Percentiles rank a stretch among this genome's conserved stretches.
These are phyloP conservation scores for Drosophila suzukii DNA, from an alignment of 1,140 invertebrate species.

Conservation along the genomic window DNA sequence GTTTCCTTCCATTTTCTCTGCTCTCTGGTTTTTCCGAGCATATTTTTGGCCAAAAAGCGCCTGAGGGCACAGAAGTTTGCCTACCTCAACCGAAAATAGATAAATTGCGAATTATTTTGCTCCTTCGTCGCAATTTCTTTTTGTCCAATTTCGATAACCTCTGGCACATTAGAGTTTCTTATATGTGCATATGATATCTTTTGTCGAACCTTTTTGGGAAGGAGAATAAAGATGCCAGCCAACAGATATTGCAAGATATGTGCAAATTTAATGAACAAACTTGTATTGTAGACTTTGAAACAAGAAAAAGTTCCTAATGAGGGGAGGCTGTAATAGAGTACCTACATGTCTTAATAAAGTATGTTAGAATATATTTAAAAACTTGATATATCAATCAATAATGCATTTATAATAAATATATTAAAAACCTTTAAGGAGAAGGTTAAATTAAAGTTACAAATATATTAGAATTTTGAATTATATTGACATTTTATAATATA, in stretches of 20 bases:
- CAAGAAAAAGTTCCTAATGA: neutral
- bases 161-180: constrained; percentile 1
- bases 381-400: too few species aligned
- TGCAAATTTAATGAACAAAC: constrained; percentile 28
- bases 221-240: constrained; percentile 5
- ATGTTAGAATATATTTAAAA: neutral
- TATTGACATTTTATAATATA: too few species aligned
- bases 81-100: constrained; percentile 39
- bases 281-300: constrained; percentile 6
- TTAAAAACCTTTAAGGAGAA: too few species aligned
- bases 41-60: constrained; percentile 40
- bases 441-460: too few species aligned
- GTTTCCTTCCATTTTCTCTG: constrained; percentile 10
- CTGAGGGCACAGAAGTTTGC: constrained; percentile 42
- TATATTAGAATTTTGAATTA: neutral
- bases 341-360: neutral
- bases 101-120: constrained; percentile 43
- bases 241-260: constrained; percentile 26
- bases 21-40: constrained; percentile 12
- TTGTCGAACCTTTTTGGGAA: constrained; percentile 15
- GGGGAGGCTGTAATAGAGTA: neutral
- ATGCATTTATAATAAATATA: neutral
- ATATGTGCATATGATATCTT: constrained; percentile 17
- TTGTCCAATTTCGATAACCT: constrained; percentile 23
- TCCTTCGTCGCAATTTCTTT: constrained; percentile 27